Evolutionary conservation across 2,888 invertebrate species (phyloP), one percentile per base, ranked within the genome.

Genomic region (Bugulina stolonifera): DNA sequence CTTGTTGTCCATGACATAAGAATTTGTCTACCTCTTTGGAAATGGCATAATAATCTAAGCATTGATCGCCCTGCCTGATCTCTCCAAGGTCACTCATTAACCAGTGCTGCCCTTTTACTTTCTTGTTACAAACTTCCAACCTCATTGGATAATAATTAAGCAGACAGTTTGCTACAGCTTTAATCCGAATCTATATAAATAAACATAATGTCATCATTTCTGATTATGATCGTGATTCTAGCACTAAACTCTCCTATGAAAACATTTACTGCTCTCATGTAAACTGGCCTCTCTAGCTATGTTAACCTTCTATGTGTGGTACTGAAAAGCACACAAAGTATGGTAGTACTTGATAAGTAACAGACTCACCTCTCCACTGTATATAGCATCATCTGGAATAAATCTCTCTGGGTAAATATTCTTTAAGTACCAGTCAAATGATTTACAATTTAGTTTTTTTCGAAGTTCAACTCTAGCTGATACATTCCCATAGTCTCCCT

Each of bases 391-490:
- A 74, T 95, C 96, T 34, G 99, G 99, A 81, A 99, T 93, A 84
- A 99, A 99, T 73, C 99, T 88, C 86, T 99, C 99, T 1, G 99
- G 99, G 86, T 96, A 99, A 78, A 99, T 90, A 83, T 91, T 97
- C 85, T 96, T 93, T 86, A 99, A 88, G 86, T 94, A 99, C 99
- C 99, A 99, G 84, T 93, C 92, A 88, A 99, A 99, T 73, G 91
- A 90, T 87, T 98, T 96, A 87, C 99, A 99, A 71, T 91, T 89
- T 72, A 99, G 88, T 74, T 90, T 89, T 77, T 92, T 88, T 80
- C 99, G 88, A 76, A 99, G 87, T 71, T 89, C 86, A 82, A 88
- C 91, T 74, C 99, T 89, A 35, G 90, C 88, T 72, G 89, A 89
- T 71, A 99, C 90, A 86, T 99, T 96, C 18, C 99, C 99, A 85